Base-by-base conservation (phyloP, 2,113 vertebrate genomes). In the Gobius niger region DNA sequence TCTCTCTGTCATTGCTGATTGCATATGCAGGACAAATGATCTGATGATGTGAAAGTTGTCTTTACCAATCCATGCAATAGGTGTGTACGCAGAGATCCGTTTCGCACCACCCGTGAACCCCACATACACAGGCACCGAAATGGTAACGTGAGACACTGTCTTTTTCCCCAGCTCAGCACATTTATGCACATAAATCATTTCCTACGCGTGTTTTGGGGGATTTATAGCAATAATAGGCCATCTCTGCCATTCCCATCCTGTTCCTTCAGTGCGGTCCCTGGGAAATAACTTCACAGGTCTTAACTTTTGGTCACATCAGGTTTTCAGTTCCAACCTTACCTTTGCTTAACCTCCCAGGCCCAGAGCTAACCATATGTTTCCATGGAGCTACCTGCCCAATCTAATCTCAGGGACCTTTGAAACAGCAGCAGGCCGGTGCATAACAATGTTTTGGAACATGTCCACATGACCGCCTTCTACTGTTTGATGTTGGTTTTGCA, bases 181-280 rank as follows among this genome's bases (percentile, higher is more conserved):
- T 89, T 91, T 90, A 90, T 89, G 86, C 87, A 89, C 88, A 89
- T 91, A 91, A 91, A 91, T 92, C 86, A 92, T 92, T 92, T 92
- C 89, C 89, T 92, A 88, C 67, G 44, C 89, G 79, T 90, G 88
- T 91, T 92, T 93, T 87, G 84, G 82, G 84, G 81, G 85, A 90
- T 90, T 91, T 91, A 81, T 81, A 88, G 87, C 76, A 90, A 91
- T 92, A 91, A 91, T 89, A 89, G 87, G 77, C 88, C 79, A 89
- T 89, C 80, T 83, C 81, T 91, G 84, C 90, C 86, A 89, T 87
- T 91, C 87, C 88, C 89, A 89, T 92, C 87, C 84, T 90, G 91
- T 90, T 91, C 82, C 75, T 72, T 76, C 49, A 14, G 68, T 72
- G 77, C 66, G 75, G 62, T 82, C 76, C 80, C 81, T 91, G 88